Evolutionary conservation across 2,113 vertebrate species (phyloP).

Genomic region (Arenaria interpres): DNA sequence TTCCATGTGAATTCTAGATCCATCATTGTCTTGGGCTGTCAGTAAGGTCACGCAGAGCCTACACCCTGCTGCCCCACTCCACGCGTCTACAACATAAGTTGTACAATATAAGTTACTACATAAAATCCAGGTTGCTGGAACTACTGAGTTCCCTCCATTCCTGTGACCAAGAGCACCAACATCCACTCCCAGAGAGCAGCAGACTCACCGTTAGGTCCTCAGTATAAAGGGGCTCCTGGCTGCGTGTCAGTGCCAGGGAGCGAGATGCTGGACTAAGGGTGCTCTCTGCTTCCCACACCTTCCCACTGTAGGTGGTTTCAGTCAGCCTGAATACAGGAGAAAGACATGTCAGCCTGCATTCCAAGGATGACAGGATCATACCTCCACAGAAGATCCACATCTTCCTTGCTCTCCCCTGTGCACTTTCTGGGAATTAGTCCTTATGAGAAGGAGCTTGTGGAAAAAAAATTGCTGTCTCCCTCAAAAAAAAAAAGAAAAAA

Average conservation of each 20-base stretch:
- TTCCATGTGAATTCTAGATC: not conserved
- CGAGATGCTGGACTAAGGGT: constrained; percentile 66
- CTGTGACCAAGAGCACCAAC: not conserved
- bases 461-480: not conserved
- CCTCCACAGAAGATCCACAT: not conserved
- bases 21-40: not conserved
- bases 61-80: not conserved
- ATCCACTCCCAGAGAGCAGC: not conserved
- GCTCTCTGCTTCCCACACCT: constrained; percentile 81
- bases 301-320: constrained; percentile 88
- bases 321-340: constrained; percentile 79
- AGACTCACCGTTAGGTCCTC: constrained; percentile 84
- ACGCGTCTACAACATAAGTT: not conserved
- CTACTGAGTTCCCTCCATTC: not conserved
- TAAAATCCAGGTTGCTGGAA: not conserved
- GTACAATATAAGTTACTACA: not conserved
- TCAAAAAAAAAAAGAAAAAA: not conserved
- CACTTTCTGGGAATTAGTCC: not conserved
- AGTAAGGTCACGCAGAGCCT: not conserved
- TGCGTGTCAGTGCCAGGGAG: constrained; percentile 86
- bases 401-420: not conserved
- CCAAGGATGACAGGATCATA: not conserved
- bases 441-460: not conserved
- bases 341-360: not conserved
- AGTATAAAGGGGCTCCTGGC: constrained; percentile 88